Evolutionary conservation across 1,140 invertebrate species (phyloP).

Genomic region (Conus ventricosus): DNA sequence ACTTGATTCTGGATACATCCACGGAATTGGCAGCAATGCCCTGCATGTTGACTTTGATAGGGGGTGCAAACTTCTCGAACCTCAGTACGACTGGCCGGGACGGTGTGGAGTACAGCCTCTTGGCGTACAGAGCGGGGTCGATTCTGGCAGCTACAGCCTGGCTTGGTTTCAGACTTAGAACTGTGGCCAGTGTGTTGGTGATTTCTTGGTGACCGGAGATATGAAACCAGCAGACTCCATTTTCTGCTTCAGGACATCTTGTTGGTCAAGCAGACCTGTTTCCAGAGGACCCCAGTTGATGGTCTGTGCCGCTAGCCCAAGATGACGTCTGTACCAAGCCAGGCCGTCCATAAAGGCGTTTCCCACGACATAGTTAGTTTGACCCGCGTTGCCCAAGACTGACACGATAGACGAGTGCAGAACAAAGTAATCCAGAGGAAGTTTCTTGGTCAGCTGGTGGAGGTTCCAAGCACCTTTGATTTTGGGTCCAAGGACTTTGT

Average conservation of each 20-base stretch:
- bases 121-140: slow-evolving; percentile 1
- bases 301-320: slow-evolving; percentile 22
- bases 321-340: slow-evolving; percentile 45
- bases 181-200: slow-evolving; percentile 23
- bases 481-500: slow-evolving; percentile 50
- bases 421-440: slow-evolving; percentile 54
- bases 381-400: slow-evolving; percentile 54
- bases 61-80: background rate
- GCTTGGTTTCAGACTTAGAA: slow-evolving; percentile 22
- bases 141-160: slow-evolving; percentile 32
- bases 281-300: slow-evolving; percentile 56
- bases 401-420: slow-evolving; percentile 54
- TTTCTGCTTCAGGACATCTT: slow-evolving; percentile 17
- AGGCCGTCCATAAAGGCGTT: slow-evolving; percentile 54
- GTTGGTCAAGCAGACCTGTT: slow-evolving; percentile 45
- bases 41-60: background rate
- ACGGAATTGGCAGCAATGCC: background rate
- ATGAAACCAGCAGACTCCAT: slow-evolving; percentile 25
- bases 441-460: slow-evolving; percentile 30
- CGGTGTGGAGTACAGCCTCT: background rate
- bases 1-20: slow-evolving; percentile 26
- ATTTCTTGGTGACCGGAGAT: slow-evolving; percentile 39
- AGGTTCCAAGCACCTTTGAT: slow-evolving; percentile 60
- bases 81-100: background rate
- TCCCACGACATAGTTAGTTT: slow-evolving; percentile 53